Conservation (phyloP, 1,140 invertebrate species). For the Cydia strobilella region DNA sequence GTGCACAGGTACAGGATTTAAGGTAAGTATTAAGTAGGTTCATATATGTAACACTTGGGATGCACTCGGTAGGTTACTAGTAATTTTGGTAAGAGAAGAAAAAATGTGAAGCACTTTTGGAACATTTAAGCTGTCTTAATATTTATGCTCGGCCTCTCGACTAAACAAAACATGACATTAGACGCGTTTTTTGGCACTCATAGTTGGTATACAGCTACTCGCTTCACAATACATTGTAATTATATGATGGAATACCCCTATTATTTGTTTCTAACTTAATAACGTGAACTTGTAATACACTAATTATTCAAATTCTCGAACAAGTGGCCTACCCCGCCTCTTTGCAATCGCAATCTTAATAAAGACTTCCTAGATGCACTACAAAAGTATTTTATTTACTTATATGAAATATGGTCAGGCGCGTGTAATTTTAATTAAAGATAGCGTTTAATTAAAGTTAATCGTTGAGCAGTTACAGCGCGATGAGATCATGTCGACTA, state of each 20-base stretch:
- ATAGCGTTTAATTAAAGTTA: slow-evolving; percentile 73
- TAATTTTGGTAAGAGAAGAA: too few species aligned
- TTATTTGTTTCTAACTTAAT: slow-evolving; percentile 50
- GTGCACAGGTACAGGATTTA: too few species aligned
- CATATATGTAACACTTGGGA: too few species aligned
- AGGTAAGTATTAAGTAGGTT: too few species aligned
- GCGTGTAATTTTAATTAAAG: slow-evolving; percentile 70
- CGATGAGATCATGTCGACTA: slow-evolving; percentile 49
- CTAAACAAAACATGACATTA: background rate
- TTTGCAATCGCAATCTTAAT: slow-evolving; percentile 77
- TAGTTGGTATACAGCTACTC: background rate
- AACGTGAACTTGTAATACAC: slow-evolving; percentile 61
- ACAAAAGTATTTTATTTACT: slow-evolving; percentile 70
- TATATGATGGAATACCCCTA: slow-evolving; percentile 43
- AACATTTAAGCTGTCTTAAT: too few species aligned
- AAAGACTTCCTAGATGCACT: slow-evolving; percentile 76
- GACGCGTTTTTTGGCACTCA: slow-evolving; percentile 2
- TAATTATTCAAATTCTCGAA: slow-evolving; percentile 74
- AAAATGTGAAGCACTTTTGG: too few species aligned
- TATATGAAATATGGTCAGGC: slow-evolving; percentile 60
- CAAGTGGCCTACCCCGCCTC: slow-evolving; percentile 68
- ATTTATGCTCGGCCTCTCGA: too few species aligned
- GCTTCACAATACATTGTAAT: slow-evolving; percentile 35
- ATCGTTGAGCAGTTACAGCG: slow-evolving; percentile 56
- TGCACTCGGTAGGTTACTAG: too few species aligned